Evolutionary conservation across 2,113 vertebrate genomes (phyloP), one percentile per base, ranked within the genome.

Genomic region (Eubucco bourcierii): DNA sequence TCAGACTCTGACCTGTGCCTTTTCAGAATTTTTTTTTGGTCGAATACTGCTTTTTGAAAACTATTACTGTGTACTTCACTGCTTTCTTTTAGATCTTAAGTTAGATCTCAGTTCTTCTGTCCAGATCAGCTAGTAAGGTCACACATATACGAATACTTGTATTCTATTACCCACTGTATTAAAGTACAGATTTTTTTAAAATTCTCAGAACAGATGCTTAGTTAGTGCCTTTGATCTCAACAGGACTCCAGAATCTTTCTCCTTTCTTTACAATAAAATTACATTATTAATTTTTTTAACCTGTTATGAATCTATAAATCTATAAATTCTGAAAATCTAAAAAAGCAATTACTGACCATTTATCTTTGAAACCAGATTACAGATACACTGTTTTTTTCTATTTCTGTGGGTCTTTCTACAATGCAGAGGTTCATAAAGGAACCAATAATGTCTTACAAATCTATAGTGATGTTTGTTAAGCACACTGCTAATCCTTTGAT

Each of bases 401-500:
- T 33, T 63, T 55, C 21, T 31, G 7, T 33, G 7, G 1, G 9
- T 81, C 63, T 65, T 75, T 61, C 13, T 5, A 27, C 23, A 68
- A 31, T 4, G 24, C 3, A 13, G 0, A 67, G 24, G 18, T 60
- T 25, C 31, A n/a, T 6, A 46, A 14, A 47, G 80, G 37, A 20
- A 77, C 8, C 15, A 17, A 55, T 34, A 66, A 80, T 15, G 13
- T 23, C 15, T 66, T 64, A 44, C 63, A 85, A 23, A 7, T 64
- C 31, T 44, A 84, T 16, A 25, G 2, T 18, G 17, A 21, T 16
- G 5, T 29, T 33, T 28, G 3, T 28, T 41, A 66, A 66, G 0
- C 1, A 50, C 20, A 19, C 8, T 24, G 4, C 8, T 50, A 65
- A 50, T 44, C 17, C 17, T n/a, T 64, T 2, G 0, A 20, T 33